These are phyloP conservation scores for Ptychoptera albimana DNA, from an alignment of 2,888 invertebrate species.

Conservation along the genomic window DNA sequence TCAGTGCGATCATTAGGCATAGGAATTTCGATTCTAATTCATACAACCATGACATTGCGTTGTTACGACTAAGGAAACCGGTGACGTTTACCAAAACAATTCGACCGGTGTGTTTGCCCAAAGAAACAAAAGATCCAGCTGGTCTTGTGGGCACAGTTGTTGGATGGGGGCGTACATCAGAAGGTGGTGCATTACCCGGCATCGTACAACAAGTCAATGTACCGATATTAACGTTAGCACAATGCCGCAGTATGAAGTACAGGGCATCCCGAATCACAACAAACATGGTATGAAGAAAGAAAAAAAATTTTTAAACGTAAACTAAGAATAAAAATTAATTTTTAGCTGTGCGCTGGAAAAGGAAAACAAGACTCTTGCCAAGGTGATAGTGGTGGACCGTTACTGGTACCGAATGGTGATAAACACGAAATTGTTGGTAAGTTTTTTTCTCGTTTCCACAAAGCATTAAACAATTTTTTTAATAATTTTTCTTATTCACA, in stretches of 20 bases:
- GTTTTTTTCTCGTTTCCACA: slow-evolving; percentile 18
- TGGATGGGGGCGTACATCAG: slow-evolving; percentile 74
- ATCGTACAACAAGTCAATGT: slow-evolving; percentile 72
- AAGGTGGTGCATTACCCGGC: slow-evolving; percentile 64
- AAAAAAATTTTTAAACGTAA: neutral
- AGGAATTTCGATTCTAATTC: slow-evolving; percentile 71
- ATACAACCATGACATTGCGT: slow-evolving; percentile 74
- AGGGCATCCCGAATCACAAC: slow-evolving; percentile 64
- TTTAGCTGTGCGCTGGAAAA: slow-evolving; percentile 59
- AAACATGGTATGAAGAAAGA: slow-evolving; percentile 42
- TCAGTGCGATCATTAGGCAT: slow-evolving; percentile 61
- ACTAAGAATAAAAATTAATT: neutral
- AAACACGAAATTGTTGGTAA: slow-evolving; percentile 66
- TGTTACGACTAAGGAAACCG: slow-evolving; percentile 59
- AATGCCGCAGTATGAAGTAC: slow-evolving; percentile 73
- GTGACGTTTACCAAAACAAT: slow-evolving; percentile 47
- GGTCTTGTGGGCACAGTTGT: slow-evolving; percentile 55
- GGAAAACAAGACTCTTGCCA: slow-evolving; percentile 74
- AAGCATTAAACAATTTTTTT: too few relatives aligned
- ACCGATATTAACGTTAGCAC: slow-evolving; percentile 60
- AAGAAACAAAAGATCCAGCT: slow-evolving; percentile 32
- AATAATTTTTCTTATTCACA: neutral
- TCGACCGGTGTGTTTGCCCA: slow-evolving; percentile 59
- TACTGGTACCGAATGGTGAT: slow-evolving; percentile 57
- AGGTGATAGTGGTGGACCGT: slow-evolving; percentile 76